These are phyloP conservation scores for Empidonax alnorum DNA, from an alignment of 2,113 vertebrate species.

Conservation along the genomic window DNA sequence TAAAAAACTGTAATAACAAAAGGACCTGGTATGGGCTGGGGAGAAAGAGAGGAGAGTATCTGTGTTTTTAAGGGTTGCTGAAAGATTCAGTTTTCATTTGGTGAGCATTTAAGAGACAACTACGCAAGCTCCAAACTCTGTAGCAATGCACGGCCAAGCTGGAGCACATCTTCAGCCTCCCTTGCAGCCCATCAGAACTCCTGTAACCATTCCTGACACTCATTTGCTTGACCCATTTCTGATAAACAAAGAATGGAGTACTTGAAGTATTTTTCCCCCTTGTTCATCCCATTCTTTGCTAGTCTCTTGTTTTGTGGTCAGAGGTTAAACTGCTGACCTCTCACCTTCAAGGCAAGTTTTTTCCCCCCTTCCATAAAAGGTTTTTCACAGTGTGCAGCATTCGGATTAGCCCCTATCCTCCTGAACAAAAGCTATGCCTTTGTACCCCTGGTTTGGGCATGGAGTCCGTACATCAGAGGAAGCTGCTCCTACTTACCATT, in stretches of 20 bases:
- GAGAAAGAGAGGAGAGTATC: background rate
- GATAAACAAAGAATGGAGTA: conserved; percentile 73
- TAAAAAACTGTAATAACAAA: background rate
- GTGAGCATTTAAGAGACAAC: background rate
- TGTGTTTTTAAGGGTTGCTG: background rate
- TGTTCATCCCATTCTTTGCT: conserved; percentile 63
- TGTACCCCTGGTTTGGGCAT: conserved; percentile 82
- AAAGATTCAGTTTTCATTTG: background rate
- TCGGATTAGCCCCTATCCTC: conserved; percentile 87
- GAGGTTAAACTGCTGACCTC: conserved; percentile 97
- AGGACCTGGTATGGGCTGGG: background rate
- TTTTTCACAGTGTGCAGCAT: conserved; percentile 90
- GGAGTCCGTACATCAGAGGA: conserved; percentile 85
- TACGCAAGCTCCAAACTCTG: background rate
- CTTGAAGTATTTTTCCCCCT: conserved; percentile 59
- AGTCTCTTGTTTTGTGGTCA: conserved; percentile 83
- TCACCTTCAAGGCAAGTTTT: conserved; percentile 86
- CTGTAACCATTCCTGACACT: conserved; percentile 66
- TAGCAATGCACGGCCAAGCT: background rate
- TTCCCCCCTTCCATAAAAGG: conserved; percentile 83
- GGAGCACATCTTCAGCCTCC: conserved; percentile 8
- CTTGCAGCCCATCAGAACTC: conserved; percentile 25
- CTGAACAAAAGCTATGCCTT: conserved; percentile 90
- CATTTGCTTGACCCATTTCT: conserved; percentile 71
- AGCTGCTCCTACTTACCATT: conserved; percentile 87